Base-by-base conservation (phyloP, 2,113 vertebrate species). In the Zosterops pallidus region DNA sequence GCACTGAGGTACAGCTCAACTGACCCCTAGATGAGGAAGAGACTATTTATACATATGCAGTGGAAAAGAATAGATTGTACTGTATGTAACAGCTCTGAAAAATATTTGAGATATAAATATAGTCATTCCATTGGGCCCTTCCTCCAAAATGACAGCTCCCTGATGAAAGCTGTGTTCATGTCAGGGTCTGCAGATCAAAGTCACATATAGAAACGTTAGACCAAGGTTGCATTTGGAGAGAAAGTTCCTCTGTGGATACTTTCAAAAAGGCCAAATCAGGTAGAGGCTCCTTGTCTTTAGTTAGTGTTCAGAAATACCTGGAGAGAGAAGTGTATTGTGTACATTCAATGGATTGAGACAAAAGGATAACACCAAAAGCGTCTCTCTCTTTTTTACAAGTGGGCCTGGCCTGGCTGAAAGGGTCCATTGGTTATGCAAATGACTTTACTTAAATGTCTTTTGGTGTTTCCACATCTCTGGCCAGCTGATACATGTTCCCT, bases 41-140 rank as follows among this genome's bases (percentile, higher is more conserved):
- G 64, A 84, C 90, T 95, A 94, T 93, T 95, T 90, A 96, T 93
- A 95, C 53, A 62, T 90, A 46, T 53, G 85, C 65, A 83, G 6
- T 79, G 85, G 83, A 86, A 93, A 67, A 90, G 70, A 95, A 93
- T 94, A 88, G 88, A 46, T 82, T 95, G 82, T 95, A 83, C 94
- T 88, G 78, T 74, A 94, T 92, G 94, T 62, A 88, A 80, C 59
- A 87, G 78, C 90, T 87, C 83, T 90, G 77, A 5, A 5, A 86
- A 95, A 83, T 77, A 77, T 65, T 91, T 88, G 67, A 64, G 92
- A 50, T 90, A 92, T 92, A 93, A 95, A 93, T 95, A 95, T 2
- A 80, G 26, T 62, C 57, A 83, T 92, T 85, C 79, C 82, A 57
- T 12, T 80, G 63, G 53, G 28, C 69, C 25, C 67, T 90, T 90